Percentiles rank a stretch among this genome's conserved stretches.
phyloP scores from a whole-genome alignment of 2,113 vertebrate species.

The Nymphicus hollandicus region DNA sequence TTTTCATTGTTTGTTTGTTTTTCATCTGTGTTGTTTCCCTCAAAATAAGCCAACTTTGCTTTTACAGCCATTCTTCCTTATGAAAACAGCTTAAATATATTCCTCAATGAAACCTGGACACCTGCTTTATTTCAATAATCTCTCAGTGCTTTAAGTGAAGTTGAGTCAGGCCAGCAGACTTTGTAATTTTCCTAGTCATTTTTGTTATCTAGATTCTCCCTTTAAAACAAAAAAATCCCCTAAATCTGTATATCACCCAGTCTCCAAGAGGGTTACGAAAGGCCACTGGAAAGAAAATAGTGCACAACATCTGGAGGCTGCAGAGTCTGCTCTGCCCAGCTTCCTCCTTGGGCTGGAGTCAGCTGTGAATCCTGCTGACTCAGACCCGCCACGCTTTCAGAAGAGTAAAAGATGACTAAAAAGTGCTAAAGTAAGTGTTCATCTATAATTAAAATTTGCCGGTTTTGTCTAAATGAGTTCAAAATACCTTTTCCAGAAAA shows the following conservation, averaged over 20 bases:
- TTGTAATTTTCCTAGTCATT: not conserved
- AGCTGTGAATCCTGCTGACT: conserved; percentile 54
- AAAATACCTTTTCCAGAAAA: conserved; percentile 58
- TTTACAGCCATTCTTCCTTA: not conserved
- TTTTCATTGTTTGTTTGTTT: not conserved
- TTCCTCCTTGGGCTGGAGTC: not conserved
- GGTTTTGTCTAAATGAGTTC: conserved; percentile 25
- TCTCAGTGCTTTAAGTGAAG: not conserved
- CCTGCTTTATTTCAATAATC: not conserved
- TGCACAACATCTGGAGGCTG: not conserved
- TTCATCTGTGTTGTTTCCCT: not conserved
- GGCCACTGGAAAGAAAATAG: not conserved
- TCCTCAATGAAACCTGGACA: conserved; percentile 23
- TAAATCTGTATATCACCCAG: not conserved
- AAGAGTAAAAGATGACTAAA: conserved; percentile 49
- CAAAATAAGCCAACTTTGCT: not conserved
- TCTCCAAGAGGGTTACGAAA: not conserved
- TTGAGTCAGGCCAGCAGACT: not conserved
- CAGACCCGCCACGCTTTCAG: not conserved
- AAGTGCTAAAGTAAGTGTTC: conserved; percentile 57
- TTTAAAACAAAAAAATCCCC: not conserved
- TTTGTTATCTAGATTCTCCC: not conserved
- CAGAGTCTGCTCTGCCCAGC: not conserved
- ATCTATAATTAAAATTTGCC: conserved; percentile 61
- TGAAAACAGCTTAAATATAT: conserved; percentile 25